phyloP scores from a whole-genome alignment of 2,888 invertebrate species.

The Epiblema foenella region DNA sequence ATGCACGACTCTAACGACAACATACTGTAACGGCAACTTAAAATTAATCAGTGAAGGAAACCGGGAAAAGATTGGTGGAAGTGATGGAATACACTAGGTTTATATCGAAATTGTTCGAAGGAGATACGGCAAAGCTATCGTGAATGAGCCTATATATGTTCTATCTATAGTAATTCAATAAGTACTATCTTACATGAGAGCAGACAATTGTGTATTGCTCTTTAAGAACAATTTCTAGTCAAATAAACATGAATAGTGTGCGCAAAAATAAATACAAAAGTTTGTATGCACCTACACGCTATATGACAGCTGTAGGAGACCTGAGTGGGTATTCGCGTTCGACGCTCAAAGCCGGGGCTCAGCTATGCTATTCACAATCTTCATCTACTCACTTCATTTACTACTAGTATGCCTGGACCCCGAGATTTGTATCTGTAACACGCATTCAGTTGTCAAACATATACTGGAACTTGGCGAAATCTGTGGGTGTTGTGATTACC shows the following conservation, averaged over 20 bases:
- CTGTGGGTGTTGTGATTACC: neutral
- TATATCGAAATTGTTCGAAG: no score
- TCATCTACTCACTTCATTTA: neutral
- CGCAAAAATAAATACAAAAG: neutral
- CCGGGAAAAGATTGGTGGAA: neutral
- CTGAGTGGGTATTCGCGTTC: constrained; percentile 52
- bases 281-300: neutral
- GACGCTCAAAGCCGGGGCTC: constrained; percentile 42
- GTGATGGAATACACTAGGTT: neutral
- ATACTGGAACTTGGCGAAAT: neutral
- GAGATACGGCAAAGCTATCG: no score
- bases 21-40: neutral
- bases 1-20: neutral
- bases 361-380: neutral
- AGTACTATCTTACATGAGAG: no score
- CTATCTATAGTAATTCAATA: no score
- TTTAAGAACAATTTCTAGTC: neutral
- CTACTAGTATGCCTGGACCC: neutral
- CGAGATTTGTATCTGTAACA: neutral
- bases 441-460: neutral
- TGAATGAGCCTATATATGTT: no score
- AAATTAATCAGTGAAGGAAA: neutral
- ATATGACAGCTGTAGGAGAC: constrained; percentile 19
- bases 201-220: no score
- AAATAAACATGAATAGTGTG: neutral